Evolutionary conservation across 2,113 vertebrate species (phyloP).

Genomic region (Alouatta palliata): DNA sequence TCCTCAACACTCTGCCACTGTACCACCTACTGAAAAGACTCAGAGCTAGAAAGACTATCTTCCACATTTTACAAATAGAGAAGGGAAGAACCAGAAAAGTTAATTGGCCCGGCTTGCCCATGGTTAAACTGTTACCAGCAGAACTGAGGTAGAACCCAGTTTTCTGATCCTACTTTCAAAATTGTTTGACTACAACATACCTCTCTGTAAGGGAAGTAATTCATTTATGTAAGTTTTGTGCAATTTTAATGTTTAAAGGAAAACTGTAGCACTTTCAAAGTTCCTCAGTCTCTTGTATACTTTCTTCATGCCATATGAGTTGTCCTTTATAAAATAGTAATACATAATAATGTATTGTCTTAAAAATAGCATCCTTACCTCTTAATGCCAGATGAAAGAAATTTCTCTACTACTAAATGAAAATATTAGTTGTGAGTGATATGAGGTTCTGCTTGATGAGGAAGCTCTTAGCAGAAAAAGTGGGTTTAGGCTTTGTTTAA

Average conservation of each 20-base stretch:
- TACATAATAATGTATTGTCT: neutral
- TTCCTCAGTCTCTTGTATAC: neutral
- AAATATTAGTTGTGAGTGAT: neutral
- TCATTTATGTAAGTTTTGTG: neutral
- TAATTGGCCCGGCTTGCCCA: neutral
- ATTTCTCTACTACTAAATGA: constrained; percentile 11
- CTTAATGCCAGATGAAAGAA: neutral
- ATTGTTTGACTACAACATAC: neutral
- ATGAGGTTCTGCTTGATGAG: neutral
- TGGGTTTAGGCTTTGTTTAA: neutral
- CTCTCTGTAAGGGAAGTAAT: neutral
- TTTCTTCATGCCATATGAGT: neutral
- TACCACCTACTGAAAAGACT: neutral
- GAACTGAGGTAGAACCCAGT: neutral
- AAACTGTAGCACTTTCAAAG: neutral
- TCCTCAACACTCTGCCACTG: neutral
- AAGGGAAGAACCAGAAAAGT: neutral
- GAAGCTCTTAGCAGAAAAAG: neutral
- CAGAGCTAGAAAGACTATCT: neutral
- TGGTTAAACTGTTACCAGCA: neutral
- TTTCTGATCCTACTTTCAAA: neutral
- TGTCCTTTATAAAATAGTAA: neutral
- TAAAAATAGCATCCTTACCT: neutral
- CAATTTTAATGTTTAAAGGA: constrained; percentile 16
- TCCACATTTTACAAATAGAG: neutral